Base-by-base conservation (phyloP, 2,888 invertebrate genomes). In the Acanthococcus lagerstroemiae region DNA sequence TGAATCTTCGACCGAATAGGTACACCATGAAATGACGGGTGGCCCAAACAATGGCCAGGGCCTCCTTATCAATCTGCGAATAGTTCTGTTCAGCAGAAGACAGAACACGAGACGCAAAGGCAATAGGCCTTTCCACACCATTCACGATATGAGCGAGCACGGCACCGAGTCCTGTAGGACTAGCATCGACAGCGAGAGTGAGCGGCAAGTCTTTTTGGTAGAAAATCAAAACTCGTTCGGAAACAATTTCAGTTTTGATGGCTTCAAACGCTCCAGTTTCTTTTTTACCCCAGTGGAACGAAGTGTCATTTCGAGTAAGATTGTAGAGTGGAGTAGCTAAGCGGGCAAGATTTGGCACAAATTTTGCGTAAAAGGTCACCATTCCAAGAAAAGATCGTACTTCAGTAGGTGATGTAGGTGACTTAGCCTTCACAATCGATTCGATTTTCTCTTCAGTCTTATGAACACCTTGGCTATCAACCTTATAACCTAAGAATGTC, bases 231-330 rank as follows among this genome's bases (percentile, higher is more conserved):
- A 72, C 68, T 46, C 46, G 37, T 17, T 72, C 68, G 21, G 68
- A 69, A 9, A 66, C 48, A n/a, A 72, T 68, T 67, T 70, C 67
- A n/a, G 67, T 6, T 66, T 72, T 71, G 2, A 71, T 65, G 55
- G 66, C 52, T 19, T 4, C 19, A 54, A 72, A 71, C n/a, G 72
- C 68, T 17, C 30, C 22, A 55, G 70, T 69, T 44, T 70, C 70
- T 27, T 3, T n/a, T 30, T 1, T 1, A 2, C 30, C 6, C 56
- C 56, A 56, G 7, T 17, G 6, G 22, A 30, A 56, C 30, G n/a
- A n/a, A n/a, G 17, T n/a, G 9, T 30, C 30, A 15, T 56, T 56
- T n/a, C 30, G 9, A 6, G 17, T 12, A 2, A 56, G 19, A 2
- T 30, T 22, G 17, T 56, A 25, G 4, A 56, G 21, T 56, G 56